Conservation (phyloP, 2,888 invertebrate genomes). For the Heteromurus nitidus region DNA sequence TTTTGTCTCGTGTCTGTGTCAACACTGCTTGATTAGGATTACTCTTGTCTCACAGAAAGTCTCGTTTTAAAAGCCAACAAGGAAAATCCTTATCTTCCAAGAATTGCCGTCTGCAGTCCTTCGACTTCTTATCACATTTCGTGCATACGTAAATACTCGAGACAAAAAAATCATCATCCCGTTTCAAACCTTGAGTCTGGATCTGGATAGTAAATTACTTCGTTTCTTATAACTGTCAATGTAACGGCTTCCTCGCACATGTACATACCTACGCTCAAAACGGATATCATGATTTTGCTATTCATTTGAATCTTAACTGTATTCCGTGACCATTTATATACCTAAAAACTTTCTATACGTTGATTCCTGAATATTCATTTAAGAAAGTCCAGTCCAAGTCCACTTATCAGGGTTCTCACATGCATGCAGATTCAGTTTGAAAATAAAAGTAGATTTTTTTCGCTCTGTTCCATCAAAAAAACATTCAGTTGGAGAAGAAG, state of each 20-base stretch:
- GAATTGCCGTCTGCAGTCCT: not conserved
- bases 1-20: slow-evolving; percentile 60
- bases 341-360: too few species aligned
- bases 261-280: too few species aligned
- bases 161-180: slow-evolving; percentile 6
- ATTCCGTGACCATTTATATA: too few species aligned
- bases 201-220: slow-evolving; percentile 39
- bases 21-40: slow-evolving; percentile 26
- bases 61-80: not conserved
- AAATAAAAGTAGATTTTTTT: too few species aligned
- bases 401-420: not conserved
- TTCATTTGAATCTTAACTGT: too few species aligned
- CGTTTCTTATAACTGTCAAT: slow-evolving; percentile 40
- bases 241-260: slow-evolving; percentile 58
- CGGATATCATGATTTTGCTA: too few species aligned
- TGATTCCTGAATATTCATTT: not conserved
- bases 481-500: slow-evolving; percentile 16
- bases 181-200: slow-evolving; percentile 18
- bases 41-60: not conserved
- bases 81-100: too few species aligned
- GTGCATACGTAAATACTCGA: slow-evolving; percentile 1
- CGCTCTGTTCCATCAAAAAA: too few species aligned
- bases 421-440: too few species aligned
- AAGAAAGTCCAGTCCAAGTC: too few species aligned
- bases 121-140: slow-evolving; percentile 3